A percentile compares a stretch with the other conserved stretches of the same genome.
Conservation (phyloP, 2,113 vertebrate genomes). For the Chionomys nivalis region DNA sequence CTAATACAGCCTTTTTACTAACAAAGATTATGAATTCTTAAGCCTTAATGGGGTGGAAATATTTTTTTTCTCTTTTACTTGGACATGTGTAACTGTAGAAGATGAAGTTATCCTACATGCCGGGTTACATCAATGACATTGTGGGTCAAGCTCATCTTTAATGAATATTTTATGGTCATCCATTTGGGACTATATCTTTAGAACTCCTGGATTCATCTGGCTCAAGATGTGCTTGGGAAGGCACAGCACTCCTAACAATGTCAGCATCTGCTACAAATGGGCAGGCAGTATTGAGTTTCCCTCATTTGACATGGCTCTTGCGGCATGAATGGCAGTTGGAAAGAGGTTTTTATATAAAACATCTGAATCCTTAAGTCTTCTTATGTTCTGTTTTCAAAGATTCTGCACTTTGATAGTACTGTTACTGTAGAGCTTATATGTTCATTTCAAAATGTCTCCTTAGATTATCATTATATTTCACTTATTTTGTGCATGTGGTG, state of each 20-base stretch:
- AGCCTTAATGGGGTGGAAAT: neutral
- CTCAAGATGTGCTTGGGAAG: neutral
- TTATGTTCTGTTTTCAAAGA: neutral
- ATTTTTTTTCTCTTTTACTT: neutral
- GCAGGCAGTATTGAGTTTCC: neutral
- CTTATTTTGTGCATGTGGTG: neutral
- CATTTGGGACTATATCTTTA: neutral
- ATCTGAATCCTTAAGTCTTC: neutral
- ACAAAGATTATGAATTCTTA: neutral
- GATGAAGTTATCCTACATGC: neutral
- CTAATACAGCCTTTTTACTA: neutral
- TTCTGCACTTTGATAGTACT: neutral
- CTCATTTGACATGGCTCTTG: neutral
- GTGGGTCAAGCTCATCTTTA: neutral
- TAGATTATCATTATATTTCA: neutral
- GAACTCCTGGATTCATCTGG: neutral
- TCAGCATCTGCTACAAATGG: slow-evolving; percentile 7
- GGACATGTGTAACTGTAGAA: neutral
- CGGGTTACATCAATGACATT: neutral
- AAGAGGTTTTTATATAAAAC: neutral
- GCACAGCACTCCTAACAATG: neutral
- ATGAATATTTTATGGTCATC: slow-evolving; percentile 17
- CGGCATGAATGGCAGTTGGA: neutral
- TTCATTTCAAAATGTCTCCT: neutral
- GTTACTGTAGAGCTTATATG: neutral